A percentile compares a stretch with the other conserved stretches of the same genome.
Conservation (phyloP, 2,797 vertebrate genomes). For the Squalus acanthias region DNA sequence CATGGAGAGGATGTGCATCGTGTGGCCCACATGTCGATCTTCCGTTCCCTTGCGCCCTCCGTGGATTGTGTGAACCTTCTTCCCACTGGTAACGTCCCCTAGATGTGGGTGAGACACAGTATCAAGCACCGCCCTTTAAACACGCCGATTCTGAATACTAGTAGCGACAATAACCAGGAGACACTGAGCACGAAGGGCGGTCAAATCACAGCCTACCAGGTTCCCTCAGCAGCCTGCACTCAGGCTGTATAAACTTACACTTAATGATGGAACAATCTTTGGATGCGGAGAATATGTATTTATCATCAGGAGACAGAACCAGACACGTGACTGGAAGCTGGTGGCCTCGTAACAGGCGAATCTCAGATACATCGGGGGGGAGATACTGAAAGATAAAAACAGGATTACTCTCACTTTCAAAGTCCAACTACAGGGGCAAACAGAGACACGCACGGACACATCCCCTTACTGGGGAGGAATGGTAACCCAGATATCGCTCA, state of each 20-base stretch:
- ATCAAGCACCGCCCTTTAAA: neutral
- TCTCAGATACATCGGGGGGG: constrained; percentile 66
- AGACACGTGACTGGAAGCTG: constrained; percentile 85
- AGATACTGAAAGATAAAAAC: constrained; percentile 59
- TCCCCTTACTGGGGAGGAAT: neutral
- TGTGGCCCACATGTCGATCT: constrained; percentile 71
- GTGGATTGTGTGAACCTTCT: constrained; percentile 71
- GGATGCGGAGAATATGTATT: constrained; percentile 78
- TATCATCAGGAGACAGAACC: constrained; percentile 80
- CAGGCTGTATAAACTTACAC: constrained; percentile 62
- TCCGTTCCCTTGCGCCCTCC: constrained; percentile 76
- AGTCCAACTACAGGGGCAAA: neutral
- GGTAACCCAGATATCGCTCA: neutral
- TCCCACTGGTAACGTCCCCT: constrained; percentile 85
- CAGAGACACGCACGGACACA: neutral
- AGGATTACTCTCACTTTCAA: neutral
- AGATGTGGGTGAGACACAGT: neutral
- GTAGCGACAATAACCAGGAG: neutral
- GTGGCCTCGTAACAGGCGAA: constrained; percentile 79
- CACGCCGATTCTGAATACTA: too few relatives aligned
- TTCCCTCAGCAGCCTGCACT: too few relatives aligned
- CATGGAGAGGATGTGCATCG: constrained; percentile 79
- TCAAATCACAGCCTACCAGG: neutral
- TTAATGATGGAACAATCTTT: constrained; percentile 95
- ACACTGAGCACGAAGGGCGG: neutral